A percentile compares a stretch with the other conserved stretches of the same genome.
phyloP scores from a whole-genome alignment of 1,140 invertebrate species.

The Parapsyche elsis region DNA sequence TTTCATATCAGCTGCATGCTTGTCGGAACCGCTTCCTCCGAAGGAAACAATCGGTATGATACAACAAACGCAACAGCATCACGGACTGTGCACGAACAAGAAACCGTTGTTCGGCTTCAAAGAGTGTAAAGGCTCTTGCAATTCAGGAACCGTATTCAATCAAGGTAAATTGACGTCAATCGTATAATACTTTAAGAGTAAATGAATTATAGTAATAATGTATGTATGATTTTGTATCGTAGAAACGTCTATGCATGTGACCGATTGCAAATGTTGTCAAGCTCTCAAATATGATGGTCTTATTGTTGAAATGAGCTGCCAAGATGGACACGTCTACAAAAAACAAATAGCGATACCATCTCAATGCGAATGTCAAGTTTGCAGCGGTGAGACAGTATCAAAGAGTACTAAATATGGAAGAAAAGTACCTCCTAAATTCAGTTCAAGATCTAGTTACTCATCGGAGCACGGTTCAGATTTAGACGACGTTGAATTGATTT shows the following conservation, averaged over 20 bases:
- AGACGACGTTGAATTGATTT: slow-evolving; percentile 47
- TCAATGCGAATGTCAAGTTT: slow-evolving; percentile 68
- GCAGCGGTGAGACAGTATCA: slow-evolving; percentile 57
- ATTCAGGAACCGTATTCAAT: slow-evolving; percentile 74
- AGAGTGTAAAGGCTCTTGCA: slow-evolving; percentile 75
- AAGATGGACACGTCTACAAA: slow-evolving; percentile 65
- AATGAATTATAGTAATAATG: slow-evolving; percentile 19
- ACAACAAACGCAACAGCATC: slow-evolving; percentile 60
- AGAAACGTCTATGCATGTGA: slow-evolving; percentile 68
- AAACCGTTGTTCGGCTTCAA: slow-evolving; percentile 70
- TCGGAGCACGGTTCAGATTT: slow-evolving; percentile 35
- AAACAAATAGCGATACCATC: slow-evolving; percentile 67
- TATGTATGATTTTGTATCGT: no score
- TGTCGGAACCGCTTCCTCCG: slow-evolving; percentile 66
- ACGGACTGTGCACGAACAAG: slow-evolving; percentile 73
- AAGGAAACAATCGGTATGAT: slow-evolving; percentile 70
- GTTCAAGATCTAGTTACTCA: slow-evolving; percentile 30
- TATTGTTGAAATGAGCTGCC: slow-evolving; percentile 67
- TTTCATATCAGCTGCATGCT: slow-evolving; percentile 68
- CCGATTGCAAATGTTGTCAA: slow-evolving; percentile 72
- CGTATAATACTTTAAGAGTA: no score
- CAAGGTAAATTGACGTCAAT: no score
- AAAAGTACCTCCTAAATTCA: slow-evolving; percentile 35
- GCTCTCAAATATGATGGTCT: slow-evolving; percentile 63
- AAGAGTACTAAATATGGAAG: slow-evolving; percentile 39